Percentiles rank a stretch among this genome's conserved stretches.
Evolutionary conservation across 2,113 vertebrate species (phyloP).

Genomic region (Lichenostomus cassidix): DNA sequence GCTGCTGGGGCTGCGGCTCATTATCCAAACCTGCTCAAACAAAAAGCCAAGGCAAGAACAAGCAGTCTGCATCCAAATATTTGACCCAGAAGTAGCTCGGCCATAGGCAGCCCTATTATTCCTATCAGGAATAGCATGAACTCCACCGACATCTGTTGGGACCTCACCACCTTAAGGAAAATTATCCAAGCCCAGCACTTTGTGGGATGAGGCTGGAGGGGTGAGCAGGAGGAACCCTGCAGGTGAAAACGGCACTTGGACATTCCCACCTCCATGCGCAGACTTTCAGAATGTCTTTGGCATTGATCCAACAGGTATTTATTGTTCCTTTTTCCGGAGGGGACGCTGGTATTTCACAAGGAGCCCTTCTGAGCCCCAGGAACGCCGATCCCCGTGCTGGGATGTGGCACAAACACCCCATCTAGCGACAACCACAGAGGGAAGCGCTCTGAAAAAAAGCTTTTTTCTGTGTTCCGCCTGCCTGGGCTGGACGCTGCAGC

Average conservation of each 20-base stretch:
- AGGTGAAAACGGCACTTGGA: fast-evolving
- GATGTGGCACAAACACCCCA: neutral
- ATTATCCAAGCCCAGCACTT: neutral
- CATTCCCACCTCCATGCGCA: fast-evolving
- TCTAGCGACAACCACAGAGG: neutral
- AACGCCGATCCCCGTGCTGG: fast-evolving
- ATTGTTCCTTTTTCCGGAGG: neutral
- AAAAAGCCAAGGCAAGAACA: neutral
- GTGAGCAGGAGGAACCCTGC: neutral
- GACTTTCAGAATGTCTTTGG: neutral
- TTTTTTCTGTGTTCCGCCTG: neutral
- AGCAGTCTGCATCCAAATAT: neutral
- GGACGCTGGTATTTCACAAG: fast-evolving
- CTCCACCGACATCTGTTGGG: neutral
- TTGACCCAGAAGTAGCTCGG: neutral
- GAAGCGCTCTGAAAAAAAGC: neutral
- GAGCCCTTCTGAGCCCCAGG: fast-evolving
- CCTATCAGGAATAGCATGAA: neutral
- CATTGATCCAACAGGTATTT: fast-evolving
- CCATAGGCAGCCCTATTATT: fast-evolving
- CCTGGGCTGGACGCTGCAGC: neutral
- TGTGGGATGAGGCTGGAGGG: neutral
- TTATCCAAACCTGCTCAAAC: neutral
- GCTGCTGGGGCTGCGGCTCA: neutral
- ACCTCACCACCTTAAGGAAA: neutral